phyloP scores from a whole-genome alignment of 2,888 invertebrate genomes.

The Adineta ricciae region DNA sequence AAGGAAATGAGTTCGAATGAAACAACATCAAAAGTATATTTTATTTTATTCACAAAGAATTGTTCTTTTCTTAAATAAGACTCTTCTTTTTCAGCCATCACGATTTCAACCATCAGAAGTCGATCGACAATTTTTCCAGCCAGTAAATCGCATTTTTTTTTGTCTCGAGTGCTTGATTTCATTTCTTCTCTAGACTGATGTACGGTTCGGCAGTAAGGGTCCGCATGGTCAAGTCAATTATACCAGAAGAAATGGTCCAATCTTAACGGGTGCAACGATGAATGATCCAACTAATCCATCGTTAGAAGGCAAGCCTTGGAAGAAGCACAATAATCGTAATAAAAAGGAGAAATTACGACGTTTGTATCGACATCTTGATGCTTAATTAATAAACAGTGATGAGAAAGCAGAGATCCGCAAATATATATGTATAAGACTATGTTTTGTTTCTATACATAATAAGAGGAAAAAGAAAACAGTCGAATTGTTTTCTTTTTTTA shows the following conservation, averaged over 20 bases:
- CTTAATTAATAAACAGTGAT: neutral
- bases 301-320: constrained; percentile 69
- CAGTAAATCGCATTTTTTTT: neutral
- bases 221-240: constrained; percentile 36
- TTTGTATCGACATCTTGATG: constrained; percentile 70
- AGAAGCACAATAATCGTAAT: constrained; percentile 75
- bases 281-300: constrained; percentile 35
- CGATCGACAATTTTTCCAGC: constrained; percentile 5
- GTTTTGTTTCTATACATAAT: neutral
- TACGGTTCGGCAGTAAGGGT: constrained; percentile 39
- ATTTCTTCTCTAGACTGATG: constrained; percentile 36
- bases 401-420: neutral
- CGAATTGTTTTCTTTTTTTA: neutral
- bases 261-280: constrained; percentile 9
- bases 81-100: neutral
- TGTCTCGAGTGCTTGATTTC: neutral
- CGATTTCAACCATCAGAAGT: neutral
- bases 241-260: constrained; percentile 36
- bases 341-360: constrained; percentile 81
- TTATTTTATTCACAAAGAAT: neutral
- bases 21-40: constrained; percentile 1
- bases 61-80: neutral
- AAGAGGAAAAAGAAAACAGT: neutral
- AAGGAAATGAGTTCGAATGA: neutral
- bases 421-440: neutral